Evolutionary conservation across 2,888 invertebrate species (phyloP).

Genomic region (Paralinhomoeus sp.): DNA sequence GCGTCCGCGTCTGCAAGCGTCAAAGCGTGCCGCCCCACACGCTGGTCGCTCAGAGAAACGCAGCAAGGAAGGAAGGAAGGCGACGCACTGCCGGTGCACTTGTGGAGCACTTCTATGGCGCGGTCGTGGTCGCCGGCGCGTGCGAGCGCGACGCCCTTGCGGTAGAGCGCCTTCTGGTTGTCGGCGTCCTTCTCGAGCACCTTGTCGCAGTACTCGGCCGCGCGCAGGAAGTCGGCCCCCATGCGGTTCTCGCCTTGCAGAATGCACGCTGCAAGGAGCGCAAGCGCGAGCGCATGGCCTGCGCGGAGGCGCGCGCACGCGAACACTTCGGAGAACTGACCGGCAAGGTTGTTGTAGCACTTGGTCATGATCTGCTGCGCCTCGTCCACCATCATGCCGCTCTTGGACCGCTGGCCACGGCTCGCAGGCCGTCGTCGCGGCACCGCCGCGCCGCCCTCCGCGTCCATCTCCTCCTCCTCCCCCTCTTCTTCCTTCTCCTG

Average conservation of each 20-base stretch:
- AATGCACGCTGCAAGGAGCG: slow-evolving; percentile 5
- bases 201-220: slow-evolving; percentile 46
- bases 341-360: slow-evolving; percentile 9
- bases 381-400: too few species aligned
- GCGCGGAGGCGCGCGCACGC: too few species aligned
- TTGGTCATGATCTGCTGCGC: too few species aligned
- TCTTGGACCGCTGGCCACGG: too few species aligned
- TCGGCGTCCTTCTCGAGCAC: slow-evolving; percentile 47
- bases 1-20: slow-evolving; percentile 7
- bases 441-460: too few species aligned
- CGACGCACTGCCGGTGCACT: slow-evolving; percentile 5
- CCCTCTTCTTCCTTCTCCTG: too few species aligned
- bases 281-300: neutral
- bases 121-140: slow-evolving; percentile 5
- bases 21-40: too few species aligned
- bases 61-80: too few species aligned
- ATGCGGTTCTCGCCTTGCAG: slow-evolving; percentile 23
- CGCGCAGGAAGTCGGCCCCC: slow-evolving; percentile 42
- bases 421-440: too few species aligned
- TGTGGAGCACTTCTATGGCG: slow-evolving; percentile 5
- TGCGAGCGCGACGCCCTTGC: slow-evolving; percentile 26
- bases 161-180: slow-evolving; percentile 64
- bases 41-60: too few species aligned
- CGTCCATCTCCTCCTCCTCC: too few species aligned
- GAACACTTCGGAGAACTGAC: neutral